Evolutionary conservation across 2,888 invertebrate genomes (phyloP), one percentile per base, ranked within the genome.

Genomic region (Scaptomyza flava): DNA sequence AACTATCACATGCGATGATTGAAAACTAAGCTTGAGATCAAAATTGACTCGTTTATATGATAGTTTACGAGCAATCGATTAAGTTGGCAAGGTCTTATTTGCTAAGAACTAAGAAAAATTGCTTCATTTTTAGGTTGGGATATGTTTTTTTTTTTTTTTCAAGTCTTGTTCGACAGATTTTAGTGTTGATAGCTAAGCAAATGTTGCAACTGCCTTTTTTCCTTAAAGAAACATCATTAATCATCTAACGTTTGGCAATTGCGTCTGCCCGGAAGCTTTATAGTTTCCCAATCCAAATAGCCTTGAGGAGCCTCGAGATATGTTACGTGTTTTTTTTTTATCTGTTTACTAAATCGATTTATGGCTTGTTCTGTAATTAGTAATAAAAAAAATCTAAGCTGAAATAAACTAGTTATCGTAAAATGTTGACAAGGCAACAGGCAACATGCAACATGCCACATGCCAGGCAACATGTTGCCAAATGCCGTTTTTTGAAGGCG

Each of bases 401-500:
- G 57, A 50, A 54, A 45, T 63, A 74, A 74, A 74, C 73, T 72
- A 73, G 73, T 54, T 38, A 53, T 59, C 8, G 41, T 74, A 66
- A 64, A 63, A 79, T 79, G 81, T 66, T 81, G 79, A 87, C 68
- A 81, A 68, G 65, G 46, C 66, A 51, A 65, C 47, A 68, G 65
- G 46, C 66, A 51, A 65, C 47, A 41, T 45, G 53, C 68, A 61
- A 58, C 66, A 38, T 45, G 51, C 59, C 14, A 45, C 43, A 34
- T 60, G 50, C 36, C 50, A 47, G 52, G 79, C 86, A 81, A 86
- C 83, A 81, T 84, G 81, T 81, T 81, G 87, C 84, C 46, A 3
- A 50, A 50, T 34, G 50, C 20, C 20, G 33, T 20, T 17, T 17
- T 14, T 17, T 34, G 33, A 64, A 41, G 60, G 62, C 78, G 78